A percentile compares a stretch with the other conserved stretches of the same genome.
Conservation (phyloP, 2,888 invertebrate species). For the Caenorhabditis sp. region DNA sequence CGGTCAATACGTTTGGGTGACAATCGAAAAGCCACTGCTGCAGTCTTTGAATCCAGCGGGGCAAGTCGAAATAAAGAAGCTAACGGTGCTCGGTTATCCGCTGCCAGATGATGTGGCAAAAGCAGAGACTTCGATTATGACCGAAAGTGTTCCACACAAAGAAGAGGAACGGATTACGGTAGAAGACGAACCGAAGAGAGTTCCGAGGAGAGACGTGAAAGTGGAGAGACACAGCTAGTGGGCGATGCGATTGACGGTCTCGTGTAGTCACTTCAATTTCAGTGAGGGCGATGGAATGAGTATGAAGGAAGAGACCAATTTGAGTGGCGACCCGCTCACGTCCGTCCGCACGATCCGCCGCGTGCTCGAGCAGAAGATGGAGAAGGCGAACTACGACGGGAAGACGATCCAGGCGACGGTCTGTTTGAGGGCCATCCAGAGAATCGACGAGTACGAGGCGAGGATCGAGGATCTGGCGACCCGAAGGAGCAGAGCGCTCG, state of each 20-base stretch:
- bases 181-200: neutral
- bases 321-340: constrained; percentile 68
- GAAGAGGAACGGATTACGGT: constrained; percentile 8
- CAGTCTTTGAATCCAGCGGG: constrained; percentile 55
- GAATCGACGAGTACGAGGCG: constrained; percentile 71
- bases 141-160: neutral
- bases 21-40: constrained; percentile 65
- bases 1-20: constrained; percentile 73
- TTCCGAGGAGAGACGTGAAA: constrained; percentile 22
- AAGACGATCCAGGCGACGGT: constrained; percentile 68
- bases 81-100: constrained; percentile 62
- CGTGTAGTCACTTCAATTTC: constrained; percentile 25
- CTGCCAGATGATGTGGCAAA: constrained; percentile 41
- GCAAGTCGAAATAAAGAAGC: constrained; percentile 52
- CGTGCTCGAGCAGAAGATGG: constrained; percentile 65
- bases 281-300: constrained; percentile 71
- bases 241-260: neutral
- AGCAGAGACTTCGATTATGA: neutral
- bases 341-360: constrained; percentile 68
- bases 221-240: constrained; percentile 58
- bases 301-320: constrained; percentile 37
- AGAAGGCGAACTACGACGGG: constrained; percentile 59
- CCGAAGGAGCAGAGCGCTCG: constrained; percentile 63
- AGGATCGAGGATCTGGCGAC: constrained; percentile 64
- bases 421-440: constrained; percentile 69